These are phyloP conservation scores for Mugil cephalus DNA, from an alignment of 2,113 vertebrate species.

Conservation along the genomic window DNA sequence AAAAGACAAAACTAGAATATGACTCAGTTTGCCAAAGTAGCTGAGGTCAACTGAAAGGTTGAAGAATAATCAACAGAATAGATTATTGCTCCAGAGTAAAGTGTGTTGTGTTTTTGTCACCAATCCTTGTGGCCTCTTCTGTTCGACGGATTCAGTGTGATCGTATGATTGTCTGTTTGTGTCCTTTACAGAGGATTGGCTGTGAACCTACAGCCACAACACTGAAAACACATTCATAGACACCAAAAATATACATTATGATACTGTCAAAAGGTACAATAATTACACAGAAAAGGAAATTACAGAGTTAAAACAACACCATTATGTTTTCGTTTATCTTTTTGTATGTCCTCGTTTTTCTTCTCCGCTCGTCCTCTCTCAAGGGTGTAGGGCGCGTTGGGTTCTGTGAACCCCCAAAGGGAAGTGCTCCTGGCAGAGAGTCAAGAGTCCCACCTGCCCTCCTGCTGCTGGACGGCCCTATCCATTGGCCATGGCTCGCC, in stretches of 20 bases:
- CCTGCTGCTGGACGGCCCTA: constrained; percentile 84
- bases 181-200: constrained; percentile 88
- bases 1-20: constrained; percentile 41
- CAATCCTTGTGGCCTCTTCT: constrained; percentile 72
- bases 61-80: constrained; percentile 88
- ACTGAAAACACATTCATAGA: constrained; percentile 97
- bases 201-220: constrained; percentile 95
- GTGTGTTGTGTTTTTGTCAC: constrained; percentile 69
- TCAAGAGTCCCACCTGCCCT: constrained; percentile 89
- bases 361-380: constrained; percentile 56
- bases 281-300: constrained; percentile 94
- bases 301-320: constrained; percentile 91
- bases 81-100: constrained; percentile 96
- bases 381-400: constrained; percentile 43
- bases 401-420: constrained; percentile 56
- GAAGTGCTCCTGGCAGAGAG: constrained; percentile 91
- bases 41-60: constrained; percentile 69
- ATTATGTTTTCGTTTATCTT: constrained; percentile 83
- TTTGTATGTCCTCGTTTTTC: constrained; percentile 76
- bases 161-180: constrained; percentile 97
- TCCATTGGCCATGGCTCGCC: constrained; percentile 80
- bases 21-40: constrained; percentile 42
- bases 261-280: constrained; percentile 99
- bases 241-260: constrained; percentile 97
- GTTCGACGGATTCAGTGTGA: constrained; percentile 82